Evolutionary conservation across 1,140 invertebrate genomes (phyloP).

Genomic region (Streblospio benedicti): DNA sequence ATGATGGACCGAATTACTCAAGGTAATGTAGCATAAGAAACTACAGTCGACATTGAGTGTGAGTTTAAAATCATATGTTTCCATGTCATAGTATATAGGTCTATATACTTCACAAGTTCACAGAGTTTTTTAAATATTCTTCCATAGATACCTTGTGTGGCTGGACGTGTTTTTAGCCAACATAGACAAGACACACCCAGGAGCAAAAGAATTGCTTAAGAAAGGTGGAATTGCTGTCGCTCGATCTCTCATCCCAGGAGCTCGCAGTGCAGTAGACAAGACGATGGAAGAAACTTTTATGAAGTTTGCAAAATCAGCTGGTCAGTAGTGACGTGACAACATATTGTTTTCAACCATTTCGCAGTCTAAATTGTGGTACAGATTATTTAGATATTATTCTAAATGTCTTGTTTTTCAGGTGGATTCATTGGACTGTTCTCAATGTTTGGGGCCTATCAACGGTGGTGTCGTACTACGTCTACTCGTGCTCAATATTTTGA

Average conservation of each 20-base stretch:
- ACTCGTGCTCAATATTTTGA: background rate
- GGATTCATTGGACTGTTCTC: background rate
- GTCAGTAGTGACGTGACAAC: background rate
- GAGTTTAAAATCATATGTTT: background rate
- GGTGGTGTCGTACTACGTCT: background rate
- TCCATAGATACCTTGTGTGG: background rate
- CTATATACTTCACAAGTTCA: background rate
- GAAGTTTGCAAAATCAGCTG: background rate
- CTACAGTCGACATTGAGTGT: too few relatives aligned
- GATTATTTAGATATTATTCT: background rate
- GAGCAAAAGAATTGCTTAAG: background rate
- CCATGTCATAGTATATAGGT: background rate
- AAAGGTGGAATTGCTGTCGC: background rate
- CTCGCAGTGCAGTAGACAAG: background rate
- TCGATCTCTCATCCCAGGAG: background rate
- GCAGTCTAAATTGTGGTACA: too few relatives aligned
- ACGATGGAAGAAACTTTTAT: background rate
- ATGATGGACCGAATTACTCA: background rate
- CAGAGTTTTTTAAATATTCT: background rate
- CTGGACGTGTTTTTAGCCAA: background rate
- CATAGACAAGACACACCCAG: background rate
- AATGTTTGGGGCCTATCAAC: background rate
- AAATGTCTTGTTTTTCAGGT: background rate
- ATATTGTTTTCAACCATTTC: too few relatives aligned
- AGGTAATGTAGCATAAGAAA: too few relatives aligned